Conservation (phyloP, 2,888 invertebrate genomes). For the Agrochola circellaris region DNA sequence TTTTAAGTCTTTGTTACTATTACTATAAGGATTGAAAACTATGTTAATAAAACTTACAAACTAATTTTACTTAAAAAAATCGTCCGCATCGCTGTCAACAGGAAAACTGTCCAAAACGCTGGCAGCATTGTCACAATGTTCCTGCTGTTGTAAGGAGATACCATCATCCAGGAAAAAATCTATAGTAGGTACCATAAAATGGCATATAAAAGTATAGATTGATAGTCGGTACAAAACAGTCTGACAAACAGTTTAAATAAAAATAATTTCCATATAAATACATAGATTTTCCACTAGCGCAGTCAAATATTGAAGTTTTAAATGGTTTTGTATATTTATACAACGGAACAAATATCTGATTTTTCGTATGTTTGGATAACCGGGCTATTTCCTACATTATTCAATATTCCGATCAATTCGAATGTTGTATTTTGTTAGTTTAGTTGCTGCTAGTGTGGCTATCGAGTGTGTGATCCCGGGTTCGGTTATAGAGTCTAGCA, state of each 20-base stretch:
- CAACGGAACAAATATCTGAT: conserved; percentile 15
- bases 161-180: too few relatives aligned
- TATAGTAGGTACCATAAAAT: too few relatives aligned
- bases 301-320: conserved; percentile 34
- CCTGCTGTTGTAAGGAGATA: too few relatives aligned
- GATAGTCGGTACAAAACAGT: neutral
- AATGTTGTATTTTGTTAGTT: neutral
- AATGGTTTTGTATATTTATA: conserved; percentile 22
- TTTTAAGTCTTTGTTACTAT: too few relatives aligned
- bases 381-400: conserved; percentile 13
- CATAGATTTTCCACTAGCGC: conserved; percentile 8
- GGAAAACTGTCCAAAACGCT: too few relatives aligned
- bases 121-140: too few relatives aligned
- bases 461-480: neutral
- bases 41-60: too few relatives aligned
- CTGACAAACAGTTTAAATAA: neutral
- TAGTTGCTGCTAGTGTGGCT: neutral
- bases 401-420: conserved; percentile 19
- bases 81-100: too few relatives aligned
- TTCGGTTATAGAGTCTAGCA: neutral
- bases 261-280: neutral
- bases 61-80: too few relatives aligned
- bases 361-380: conserved; percentile 24
- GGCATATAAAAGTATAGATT: too few relatives aligned
- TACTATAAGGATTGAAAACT: too few relatives aligned